phyloP scores from a whole-genome alignment of 2,888 invertebrate genomes.

The Hyposoter dolosus region DNA sequence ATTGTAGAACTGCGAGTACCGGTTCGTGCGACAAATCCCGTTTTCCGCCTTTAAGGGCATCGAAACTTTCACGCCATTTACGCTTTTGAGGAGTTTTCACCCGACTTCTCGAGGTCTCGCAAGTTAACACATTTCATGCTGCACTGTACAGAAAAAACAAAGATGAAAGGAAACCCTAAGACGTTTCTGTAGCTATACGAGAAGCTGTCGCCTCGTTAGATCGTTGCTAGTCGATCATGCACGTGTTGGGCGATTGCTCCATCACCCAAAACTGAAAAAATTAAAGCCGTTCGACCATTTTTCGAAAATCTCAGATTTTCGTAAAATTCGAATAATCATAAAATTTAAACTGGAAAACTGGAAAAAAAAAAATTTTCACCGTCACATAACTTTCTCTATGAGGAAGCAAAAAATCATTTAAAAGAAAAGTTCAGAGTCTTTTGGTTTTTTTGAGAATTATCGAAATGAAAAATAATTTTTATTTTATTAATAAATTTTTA shows the following conservation, averaged over 20 bases:
- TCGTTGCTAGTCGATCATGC: conserved; percentile 29
- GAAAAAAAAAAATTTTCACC: no score
- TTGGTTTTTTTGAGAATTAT: conserved; percentile 53
- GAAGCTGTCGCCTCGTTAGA: neutral
- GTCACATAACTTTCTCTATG: no score
- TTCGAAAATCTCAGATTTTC: no score
- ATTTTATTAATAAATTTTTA: neutral
- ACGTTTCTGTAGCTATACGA: conserved; percentile 8
- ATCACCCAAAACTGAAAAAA: neutral
- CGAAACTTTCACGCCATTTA: conserved; percentile 72
- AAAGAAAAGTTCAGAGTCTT: neutral
- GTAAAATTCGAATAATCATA: no score
- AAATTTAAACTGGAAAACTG: no score
- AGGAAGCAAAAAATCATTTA: no score
- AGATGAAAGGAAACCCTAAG: neutral
- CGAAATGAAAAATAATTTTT: conserved; percentile 24
- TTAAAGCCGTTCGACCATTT: no score
- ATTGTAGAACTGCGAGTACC: conserved; percentile 49
- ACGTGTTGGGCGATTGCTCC: conserved; percentile 20
- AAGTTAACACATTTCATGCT: neutral
- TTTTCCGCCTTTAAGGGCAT: conserved; percentile 66
- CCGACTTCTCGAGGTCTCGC: neutral
- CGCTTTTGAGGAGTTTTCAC: conserved; percentile 32
- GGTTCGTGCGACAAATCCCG: conserved; percentile 46
- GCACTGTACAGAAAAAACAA: conserved; percentile 14